Evolutionary conservation across 2,797 vertebrate species (phyloP), one percentile per base, ranked within the genome.

Genomic region (Micropoecilia bifurca): DNA sequence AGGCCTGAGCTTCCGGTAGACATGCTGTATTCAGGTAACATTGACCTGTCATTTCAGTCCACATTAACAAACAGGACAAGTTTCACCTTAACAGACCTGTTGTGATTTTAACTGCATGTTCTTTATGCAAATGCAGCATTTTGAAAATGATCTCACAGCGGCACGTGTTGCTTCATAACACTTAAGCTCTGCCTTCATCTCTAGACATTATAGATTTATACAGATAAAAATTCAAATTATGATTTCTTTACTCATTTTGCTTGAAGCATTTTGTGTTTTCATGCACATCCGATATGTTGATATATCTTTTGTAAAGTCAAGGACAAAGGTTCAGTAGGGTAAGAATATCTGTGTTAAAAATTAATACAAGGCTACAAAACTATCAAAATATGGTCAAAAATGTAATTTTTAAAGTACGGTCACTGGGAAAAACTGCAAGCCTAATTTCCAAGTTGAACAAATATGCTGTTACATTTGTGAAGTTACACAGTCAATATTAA

Each of bases 31-130:
- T 53, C 71, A 73, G 20, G 74, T 55, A 55, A 73, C 81, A 88
- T 43, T 77, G 78, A 77, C 73, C 79, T 77, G 76, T 76, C 80
- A 71, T 41, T 79, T 74, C n/a, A 69, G 48, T 76, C 73, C 74
- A 13, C 45, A 75, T 36, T 13, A n/a, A 53, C 50, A 75, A 69
- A 12, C 45, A 22, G 30, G 75, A 73, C 20, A 57, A 46, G 48
- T 12, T 78, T 77, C 46, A 75, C 25, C 71, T 46, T 73, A 43
- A 36, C 78, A 25, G 47, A 71, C 3, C 13, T 22, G 76, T 36
- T 78, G 75, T 74, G 80, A 47, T 22, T n/a, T 20, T 53, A 75
- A 79, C n/a, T 39, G 2, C 41, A 3, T 75, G 61, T 78, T 85
- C 71, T 69, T 57, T 69, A 57, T 30, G 28, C 1, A 18, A 73